Evolutionary conservation across 2,888 invertebrate genomes (phyloP), one percentile per base, ranked within the genome.

Genomic region (Biston stratarius): DNA sequence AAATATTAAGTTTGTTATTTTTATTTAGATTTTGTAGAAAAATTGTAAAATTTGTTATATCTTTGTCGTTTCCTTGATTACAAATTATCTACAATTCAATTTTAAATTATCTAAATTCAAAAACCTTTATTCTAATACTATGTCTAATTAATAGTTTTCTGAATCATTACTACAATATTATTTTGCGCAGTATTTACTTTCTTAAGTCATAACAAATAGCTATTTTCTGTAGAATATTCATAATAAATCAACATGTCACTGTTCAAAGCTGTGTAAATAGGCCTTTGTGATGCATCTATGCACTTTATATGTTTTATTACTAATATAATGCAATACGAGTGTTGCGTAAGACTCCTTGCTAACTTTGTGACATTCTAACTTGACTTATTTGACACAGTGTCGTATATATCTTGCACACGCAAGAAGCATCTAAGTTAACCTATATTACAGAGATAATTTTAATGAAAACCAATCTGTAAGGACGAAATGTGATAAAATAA

Each of bases 341-440:
- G 49, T 51, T 24, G 63, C n/a, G n/a, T 44, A 57, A 63, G 0
- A 57, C 15, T 10, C n/a, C 0, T n/a, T 9, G 15, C 45, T 3
- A 36, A 34, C 10, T 34, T 45, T 57, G 36, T 57, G 45, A 12
- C 45, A 47, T 57, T 45, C 57, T 57, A 57, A 59, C 49, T 40
- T 49, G 7, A 12, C 48, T 59, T 58, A 24, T 3, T 24, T 24
- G 58, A 59, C 49, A 38, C 36, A 24, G 10, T 33, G 49, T 49
- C 49, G 59, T 59, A 59, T 49, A 49, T 6, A 8, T 36, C 47
- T 47, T 48, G 47, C 47, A 38, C 45, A 14, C 36, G 52, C 44
- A 36, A 61, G 34, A 15, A 45, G 44, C 44, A 14, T 52, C 33
- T 40, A 48, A 56, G 48, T 40, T 62, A 55, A 47, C 55, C 55